These are phyloP conservation scores for Physeter macrocephalus DNA, from an alignment of 2,113 vertebrate genomes.

Conservation along the genomic window DNA sequence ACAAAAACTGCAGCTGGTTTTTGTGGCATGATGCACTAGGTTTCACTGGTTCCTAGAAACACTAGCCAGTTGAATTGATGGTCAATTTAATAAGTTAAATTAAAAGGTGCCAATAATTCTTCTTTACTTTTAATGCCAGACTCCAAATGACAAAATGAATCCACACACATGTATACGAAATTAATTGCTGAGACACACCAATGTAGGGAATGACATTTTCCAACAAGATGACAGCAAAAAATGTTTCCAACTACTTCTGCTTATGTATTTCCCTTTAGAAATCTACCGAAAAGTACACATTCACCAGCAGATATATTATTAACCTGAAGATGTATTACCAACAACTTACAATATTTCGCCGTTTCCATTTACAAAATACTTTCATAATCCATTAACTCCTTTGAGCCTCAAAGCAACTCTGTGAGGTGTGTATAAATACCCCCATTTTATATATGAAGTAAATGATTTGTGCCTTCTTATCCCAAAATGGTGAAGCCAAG, in stretches of 20 bases:
- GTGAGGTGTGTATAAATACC: background rate
- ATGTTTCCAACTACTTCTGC: background rate
- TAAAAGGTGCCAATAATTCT: conserved; percentile 7
- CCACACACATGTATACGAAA: background rate
- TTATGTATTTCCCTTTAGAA: conserved; percentile 31
- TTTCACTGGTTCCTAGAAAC: background rate
- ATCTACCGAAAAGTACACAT: conserved; percentile 3
- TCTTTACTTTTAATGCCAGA: conserved; percentile 19
- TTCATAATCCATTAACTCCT: conserved; percentile 30
- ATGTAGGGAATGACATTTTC: background rate
- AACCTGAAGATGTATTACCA: background rate
- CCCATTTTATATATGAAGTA: background rate
- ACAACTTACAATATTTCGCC: background rate
- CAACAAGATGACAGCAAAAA: background rate
- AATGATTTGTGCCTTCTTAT: background rate
- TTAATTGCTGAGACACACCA: background rate
- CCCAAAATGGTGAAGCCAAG: background rate
- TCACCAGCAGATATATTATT: background rate
- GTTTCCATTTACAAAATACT: conserved; percentile 2
- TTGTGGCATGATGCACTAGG: background rate
- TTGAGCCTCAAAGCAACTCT: background rate
- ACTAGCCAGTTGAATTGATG: background rate
- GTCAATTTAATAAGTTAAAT: background rate
- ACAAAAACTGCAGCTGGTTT: background rate
- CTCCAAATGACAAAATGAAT: conserved; percentile 24